These are phyloP conservation scores for Mnemiopsis leidyi DNA, from an alignment of 37 sponge, comb jelly and placozoan genomes.

Conservation along the genomic window DNA sequence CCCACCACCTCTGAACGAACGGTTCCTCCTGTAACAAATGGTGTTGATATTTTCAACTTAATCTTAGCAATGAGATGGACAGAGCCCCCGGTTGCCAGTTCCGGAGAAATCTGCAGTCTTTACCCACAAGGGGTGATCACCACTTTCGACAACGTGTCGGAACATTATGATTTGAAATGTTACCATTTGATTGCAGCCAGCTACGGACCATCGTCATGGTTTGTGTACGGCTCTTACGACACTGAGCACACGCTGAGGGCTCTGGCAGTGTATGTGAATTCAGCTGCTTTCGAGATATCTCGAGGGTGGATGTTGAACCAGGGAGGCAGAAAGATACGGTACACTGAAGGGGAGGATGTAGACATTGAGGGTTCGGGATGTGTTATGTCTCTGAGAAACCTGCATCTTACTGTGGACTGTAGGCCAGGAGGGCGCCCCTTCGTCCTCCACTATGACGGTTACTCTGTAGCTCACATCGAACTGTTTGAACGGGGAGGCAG, in stretches of 20 bases:
- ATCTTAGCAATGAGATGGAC: background rate
- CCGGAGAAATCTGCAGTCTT: constrained; percentile 71
- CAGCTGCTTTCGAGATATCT: background rate
- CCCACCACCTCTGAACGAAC: background rate
- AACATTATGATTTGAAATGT: background rate
- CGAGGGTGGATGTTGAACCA: constrained; percentile 3
- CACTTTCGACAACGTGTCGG: background rate
- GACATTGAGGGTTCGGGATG: background rate
- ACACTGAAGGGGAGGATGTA: background rate
- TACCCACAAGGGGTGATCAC: background rate
- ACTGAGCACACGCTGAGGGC: background rate
- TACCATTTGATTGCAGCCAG: background rate
- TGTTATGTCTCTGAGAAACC: background rate
- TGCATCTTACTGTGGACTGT: constrained; percentile 16
- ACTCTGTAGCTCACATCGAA: background rate
- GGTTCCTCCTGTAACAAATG: background rate
- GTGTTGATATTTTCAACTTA: too few relatives aligned
- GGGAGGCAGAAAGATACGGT: background rate
- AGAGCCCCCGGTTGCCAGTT: constrained; percentile 71
- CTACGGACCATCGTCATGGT: background rate
- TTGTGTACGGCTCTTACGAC: background rate
- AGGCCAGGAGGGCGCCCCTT: constrained; percentile 30
- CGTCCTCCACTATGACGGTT: constrained; percentile 23
- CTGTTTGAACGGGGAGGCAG: background rate
- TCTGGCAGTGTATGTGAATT: background rate